Evolutionary conservation across 2,113 vertebrate genomes (phyloP), one percentile per base, ranked within the genome.

Genomic region (Lophotis ruficrista): DNA sequence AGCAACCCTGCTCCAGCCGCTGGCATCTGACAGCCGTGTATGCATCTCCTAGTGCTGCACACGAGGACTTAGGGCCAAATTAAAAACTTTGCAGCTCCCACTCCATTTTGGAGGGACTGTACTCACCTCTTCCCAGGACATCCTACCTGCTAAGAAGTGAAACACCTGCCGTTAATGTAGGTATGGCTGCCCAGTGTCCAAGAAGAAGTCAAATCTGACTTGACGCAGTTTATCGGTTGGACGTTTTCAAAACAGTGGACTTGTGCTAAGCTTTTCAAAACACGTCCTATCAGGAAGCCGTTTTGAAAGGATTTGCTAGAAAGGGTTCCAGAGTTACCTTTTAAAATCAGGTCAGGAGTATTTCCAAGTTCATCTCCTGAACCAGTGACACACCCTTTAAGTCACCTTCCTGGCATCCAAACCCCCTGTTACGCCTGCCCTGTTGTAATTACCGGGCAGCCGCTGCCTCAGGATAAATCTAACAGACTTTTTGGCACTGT

Each of bases 391-490:
- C 60, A 70, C 57, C 61, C 31, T 82, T 79, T 80, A 81, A 85
- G 93, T 70, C 88, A 80, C 87, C 72, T 84, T 84, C 48, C 91
- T 70, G 13, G 19, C 27, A 60, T 84, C 92, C 53, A 62, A 79
- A 96, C 83, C 90, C 93, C 81, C 96, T 84, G 4, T 81, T 94
- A 96, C 94, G 14, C 90, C 91, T 97, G 93, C 93, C 95, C 94
- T 97, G 93, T 82, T 97, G 97, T 98, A 98, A 98, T 98, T 98
- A 98, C 95, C 75, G 95, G 98, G 97, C 97, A 98, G 96, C 93
- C 97, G 81, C 96, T 96, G 97, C 97, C 96, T 98, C 90, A 70
- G 96, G 95, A 98, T 97, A 98, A 98, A 98, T 98, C 98, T 97
- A 97, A 97, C 90, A 91, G 97, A 97, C 96, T 97, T 98, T 98